These are phyloP conservation scores for Corythornis vintsioides DNA, from an alignment of 2,113 vertebrate genomes.

Conservation along the genomic window DNA sequence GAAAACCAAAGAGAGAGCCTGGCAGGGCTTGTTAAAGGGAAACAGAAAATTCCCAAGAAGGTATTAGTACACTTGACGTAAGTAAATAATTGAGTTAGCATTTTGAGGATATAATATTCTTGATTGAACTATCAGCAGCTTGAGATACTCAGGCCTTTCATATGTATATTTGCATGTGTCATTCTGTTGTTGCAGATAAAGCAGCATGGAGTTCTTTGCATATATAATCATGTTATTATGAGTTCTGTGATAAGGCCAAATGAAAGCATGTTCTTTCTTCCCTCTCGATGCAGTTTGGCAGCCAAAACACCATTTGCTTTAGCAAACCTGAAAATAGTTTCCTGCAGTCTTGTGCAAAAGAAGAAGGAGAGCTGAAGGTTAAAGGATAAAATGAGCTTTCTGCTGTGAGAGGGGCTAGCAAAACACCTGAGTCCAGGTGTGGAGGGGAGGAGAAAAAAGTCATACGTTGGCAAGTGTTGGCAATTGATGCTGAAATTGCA, in stretches of 20 bases:
- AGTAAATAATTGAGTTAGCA: not conserved
- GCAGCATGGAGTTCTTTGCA: slow-evolving; percentile 15
- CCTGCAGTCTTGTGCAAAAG: not conserved
- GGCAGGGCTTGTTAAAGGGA: not conserved
- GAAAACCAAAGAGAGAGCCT: not conserved
- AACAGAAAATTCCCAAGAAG: not conserved
- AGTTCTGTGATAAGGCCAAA: slow-evolving; percentile 31
- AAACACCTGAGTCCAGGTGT: not conserved
- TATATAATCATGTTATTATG: slow-evolving; percentile 14
- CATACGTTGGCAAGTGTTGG: not conserved
- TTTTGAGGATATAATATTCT: slow-evolving; percentile 16
- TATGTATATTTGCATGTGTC: slow-evolving; percentile 18
- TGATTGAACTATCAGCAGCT: not conserved
- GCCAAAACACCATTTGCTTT: slow-evolving; percentile 10
- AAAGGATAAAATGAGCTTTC: not conserved
- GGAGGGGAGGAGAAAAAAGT: not conserved
- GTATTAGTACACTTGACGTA: not conserved
- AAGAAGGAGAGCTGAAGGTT: not conserved
- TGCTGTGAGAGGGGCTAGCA: not conserved
- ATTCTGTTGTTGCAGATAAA: slow-evolving; percentile 36
- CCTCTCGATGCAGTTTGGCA: slow-evolving; percentile 30
- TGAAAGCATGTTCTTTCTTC: not conserved
- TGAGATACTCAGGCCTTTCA: slow-evolving; percentile 22
- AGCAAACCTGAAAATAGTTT: slow-evolving; percentile 7
- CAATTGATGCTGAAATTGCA: not conserved